phyloP scores from a whole-genome alignment of 1,140 invertebrate species.

The Saxidomus purpurata region DNA sequence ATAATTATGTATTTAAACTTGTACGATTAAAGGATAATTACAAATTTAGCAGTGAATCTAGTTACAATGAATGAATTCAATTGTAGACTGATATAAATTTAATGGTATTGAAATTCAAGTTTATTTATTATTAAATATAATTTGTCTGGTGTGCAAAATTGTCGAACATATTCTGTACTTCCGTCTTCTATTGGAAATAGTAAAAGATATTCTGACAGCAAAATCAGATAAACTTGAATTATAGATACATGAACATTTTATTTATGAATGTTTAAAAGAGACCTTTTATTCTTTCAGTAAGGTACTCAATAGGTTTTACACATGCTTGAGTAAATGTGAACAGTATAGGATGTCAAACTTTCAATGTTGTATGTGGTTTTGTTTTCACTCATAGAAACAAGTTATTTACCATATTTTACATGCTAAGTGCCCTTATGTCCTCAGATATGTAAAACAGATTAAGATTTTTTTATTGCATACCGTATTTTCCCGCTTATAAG shows the following conservation, averaged over 20 bases:
- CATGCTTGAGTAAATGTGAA: slow-evolving; percentile 55
- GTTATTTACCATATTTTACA: neutral
- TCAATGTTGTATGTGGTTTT: slow-evolving; percentile 6
- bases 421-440: neutral
- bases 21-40: too few species aligned
- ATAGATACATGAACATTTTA: slow-evolving; percentile 1
- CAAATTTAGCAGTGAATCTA: too few species aligned
- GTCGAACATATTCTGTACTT: neutral
- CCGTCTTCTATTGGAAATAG: neutral
- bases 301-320: neutral
- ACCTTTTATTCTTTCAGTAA: neutral
- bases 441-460: neutral
- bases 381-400: slow-evolving; percentile 41
- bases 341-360: slow-evolving; percentile 40
- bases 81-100: too few species aligned
- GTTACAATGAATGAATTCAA: too few species aligned
- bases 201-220: neutral
- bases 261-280: neutral
- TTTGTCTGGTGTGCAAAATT: too few species aligned
- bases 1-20: too few species aligned
- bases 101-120: neutral
- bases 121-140: neutral
- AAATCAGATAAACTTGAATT: slow-evolving; percentile 5
- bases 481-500: too few species aligned
- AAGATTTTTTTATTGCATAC: too few species aligned